Evolutionary conservation across 2,797 vertebrate species (phyloP).

Genomic region (Macrochelys suwanniensis): DNA sequence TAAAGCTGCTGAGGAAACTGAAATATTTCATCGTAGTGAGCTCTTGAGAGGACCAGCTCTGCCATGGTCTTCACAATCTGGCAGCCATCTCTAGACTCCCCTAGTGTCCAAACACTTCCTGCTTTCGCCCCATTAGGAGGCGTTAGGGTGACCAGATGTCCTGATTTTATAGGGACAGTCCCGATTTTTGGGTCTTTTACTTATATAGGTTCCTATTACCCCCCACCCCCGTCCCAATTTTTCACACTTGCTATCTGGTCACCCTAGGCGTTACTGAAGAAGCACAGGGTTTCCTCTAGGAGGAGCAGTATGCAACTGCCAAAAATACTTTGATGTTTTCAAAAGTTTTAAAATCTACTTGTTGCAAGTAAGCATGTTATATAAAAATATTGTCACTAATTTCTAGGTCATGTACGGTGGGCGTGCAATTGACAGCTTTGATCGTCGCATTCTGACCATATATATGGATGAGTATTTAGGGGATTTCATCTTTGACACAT

Average conservation of each 20-base stretch:
- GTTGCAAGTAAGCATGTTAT: not conserved
- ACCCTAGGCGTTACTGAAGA: not conserved
- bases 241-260: too few relatives aligned
- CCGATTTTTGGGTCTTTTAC: too few relatives aligned
- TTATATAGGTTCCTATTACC: too few relatives aligned
- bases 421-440: constrained; percentile 94
- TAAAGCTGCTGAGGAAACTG: not conserved
- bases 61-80: not conserved
- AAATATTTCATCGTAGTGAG: not conserved
- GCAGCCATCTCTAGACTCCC: not conserved
- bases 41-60: not conserved
- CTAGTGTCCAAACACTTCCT: not conserved
- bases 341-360: not conserved
- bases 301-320: not conserved
- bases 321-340: not conserved
- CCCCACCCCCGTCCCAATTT: too few relatives aligned
- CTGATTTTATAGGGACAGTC: too few relatives aligned
- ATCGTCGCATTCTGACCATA: constrained; percentile 91
- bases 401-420: constrained; percentile 97
- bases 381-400: fast-evolving
- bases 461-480: constrained; percentile 98
- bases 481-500: constrained; percentile 95
- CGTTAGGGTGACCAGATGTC: too few relatives aligned
- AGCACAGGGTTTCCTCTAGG: fast-evolving
- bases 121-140: not conserved